A percentile compares a stretch with the other conserved stretches of the same genome.
Conservation (phyloP, 2,797 vertebrate species). For the Chaunax sp. region DNA sequence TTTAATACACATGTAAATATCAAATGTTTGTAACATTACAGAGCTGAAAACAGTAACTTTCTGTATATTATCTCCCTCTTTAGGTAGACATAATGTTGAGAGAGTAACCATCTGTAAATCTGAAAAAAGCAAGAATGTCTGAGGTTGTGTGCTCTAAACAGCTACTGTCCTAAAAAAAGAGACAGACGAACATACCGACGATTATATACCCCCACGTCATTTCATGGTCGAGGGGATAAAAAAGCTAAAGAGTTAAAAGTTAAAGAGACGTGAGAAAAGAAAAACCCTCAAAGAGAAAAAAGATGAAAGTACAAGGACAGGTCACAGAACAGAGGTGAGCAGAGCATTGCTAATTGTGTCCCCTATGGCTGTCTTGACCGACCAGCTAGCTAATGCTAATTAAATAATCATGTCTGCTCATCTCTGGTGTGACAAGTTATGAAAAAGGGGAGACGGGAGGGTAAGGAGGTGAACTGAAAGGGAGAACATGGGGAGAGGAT, state of each 20-base stretch:
- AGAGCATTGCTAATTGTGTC: slow-evolving; percentile 51
- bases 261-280: background rate
- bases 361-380: slow-evolving; percentile 40
- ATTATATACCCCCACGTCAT: no score
- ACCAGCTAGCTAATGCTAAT: slow-evolving; percentile 60
- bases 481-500: background rate
- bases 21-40: background rate
- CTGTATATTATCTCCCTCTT: background rate
- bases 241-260: background rate
- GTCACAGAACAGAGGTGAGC: slow-evolving; percentile 25
- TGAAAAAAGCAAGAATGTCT: background rate
- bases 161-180: no score
- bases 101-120: background rate
- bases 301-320: background rate
- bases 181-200: no score
- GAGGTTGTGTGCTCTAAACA: background rate
- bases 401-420: slow-evolving; percentile 72
- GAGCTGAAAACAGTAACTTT: background rate
- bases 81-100: background rate
- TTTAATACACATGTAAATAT: background rate
- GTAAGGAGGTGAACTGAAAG: slow-evolving; percentile 19
- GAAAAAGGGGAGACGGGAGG: slow-evolving; percentile 22
- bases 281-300: background rate
- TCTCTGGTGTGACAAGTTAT: slow-evolving; percentile 47
- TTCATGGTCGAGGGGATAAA: no score